phyloP scores from a whole-genome alignment of 2,888 invertebrate species.

The Steinernema carpocapsae region DNA sequence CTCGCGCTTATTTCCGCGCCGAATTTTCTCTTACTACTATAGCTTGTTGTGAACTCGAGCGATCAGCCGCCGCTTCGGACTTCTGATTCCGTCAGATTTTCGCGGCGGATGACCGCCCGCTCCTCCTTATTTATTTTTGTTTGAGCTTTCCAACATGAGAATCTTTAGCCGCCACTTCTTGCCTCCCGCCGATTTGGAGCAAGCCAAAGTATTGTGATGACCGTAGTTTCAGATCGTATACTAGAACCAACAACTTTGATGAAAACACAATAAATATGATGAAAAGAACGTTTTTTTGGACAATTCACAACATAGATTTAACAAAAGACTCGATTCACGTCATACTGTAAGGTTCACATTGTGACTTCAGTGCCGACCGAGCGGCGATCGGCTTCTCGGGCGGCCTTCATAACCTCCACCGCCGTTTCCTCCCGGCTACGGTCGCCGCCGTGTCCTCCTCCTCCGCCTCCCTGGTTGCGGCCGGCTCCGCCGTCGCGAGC shows the following conservation, averaged over 20 bases:
- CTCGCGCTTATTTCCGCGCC: constrained; percentile 27
- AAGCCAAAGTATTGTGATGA: background rate
- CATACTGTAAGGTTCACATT: too few relatives aligned
- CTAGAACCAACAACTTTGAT: background rate
- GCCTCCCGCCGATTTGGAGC: background rate
- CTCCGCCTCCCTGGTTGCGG: background rate
- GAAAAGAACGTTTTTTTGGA: background rate
- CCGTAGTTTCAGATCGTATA: background rate
- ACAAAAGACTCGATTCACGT: too few relatives aligned
- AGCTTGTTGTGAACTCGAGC: constrained; percentile 19
- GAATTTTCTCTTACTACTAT: constrained; percentile 24
- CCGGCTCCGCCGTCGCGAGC: background rate
- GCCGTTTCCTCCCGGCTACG: background rate
- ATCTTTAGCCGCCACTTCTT: background rate
- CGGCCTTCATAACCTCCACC: constrained; percentile 44
- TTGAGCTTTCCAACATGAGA: background rate
- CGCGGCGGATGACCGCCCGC: background rate
- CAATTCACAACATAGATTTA: background rate
- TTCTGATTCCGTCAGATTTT: background rate
- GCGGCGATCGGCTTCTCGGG: constrained; percentile 57
- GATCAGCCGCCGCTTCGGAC: background rate
- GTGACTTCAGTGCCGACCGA: background rate
- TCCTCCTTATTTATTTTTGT: constrained; percentile 7
- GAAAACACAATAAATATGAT: background rate
- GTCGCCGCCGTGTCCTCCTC: background rate